Evolutionary conservation across 1,140 invertebrate species (phyloP), one percentile per base, ranked within the genome.

Genomic region (Ceratitis capitata): DNA sequence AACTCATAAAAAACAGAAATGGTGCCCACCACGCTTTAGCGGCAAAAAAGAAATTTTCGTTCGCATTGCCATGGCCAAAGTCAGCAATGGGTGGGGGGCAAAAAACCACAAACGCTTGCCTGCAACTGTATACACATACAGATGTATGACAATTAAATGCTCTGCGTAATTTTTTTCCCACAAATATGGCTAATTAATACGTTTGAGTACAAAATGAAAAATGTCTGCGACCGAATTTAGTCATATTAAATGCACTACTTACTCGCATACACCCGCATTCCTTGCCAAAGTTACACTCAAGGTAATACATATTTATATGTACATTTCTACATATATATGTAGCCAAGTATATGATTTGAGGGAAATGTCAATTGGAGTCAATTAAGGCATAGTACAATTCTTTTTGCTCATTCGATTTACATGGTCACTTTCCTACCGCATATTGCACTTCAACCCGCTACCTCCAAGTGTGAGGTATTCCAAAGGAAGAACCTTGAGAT

Each of bases 31-130:
- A 78, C 6, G 32, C 19, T 45, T 47, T 23, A 14, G n/a, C 9
- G 39, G 69, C 39, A 45, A 45, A 78, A 74, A 42, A 47, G 69
- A 78, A 45, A 78, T 35, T 78, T 47, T 78, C 39, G 9, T 78
- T 23, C 42, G 69, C 69, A 78, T 47, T 78, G 69, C 19, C 69
- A 78, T 45, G 69, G 19, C 42, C 69, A 78, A 78, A 78, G 69
- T 78, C 69, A 78, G 10, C 19, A 61, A 61, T 61, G 26, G 12
- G 56, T 61, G 56, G 7, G 5, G 0, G n/a, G n/a, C n/a, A n/a
- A n/a, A n/a, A n/a, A n/a, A 19, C 49, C 5, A 53, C 10, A 42
- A 23, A 42, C 45, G 19, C 45, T 1, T 74, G 69, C 6, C 1
- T n/a, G 42, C 23, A 42, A 32, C 12, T 74, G 32, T 26, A 6